These are phyloP conservation scores for Dasypolia templi DNA, from an alignment of 2,888 invertebrate species.

Conservation along the genomic window DNA sequence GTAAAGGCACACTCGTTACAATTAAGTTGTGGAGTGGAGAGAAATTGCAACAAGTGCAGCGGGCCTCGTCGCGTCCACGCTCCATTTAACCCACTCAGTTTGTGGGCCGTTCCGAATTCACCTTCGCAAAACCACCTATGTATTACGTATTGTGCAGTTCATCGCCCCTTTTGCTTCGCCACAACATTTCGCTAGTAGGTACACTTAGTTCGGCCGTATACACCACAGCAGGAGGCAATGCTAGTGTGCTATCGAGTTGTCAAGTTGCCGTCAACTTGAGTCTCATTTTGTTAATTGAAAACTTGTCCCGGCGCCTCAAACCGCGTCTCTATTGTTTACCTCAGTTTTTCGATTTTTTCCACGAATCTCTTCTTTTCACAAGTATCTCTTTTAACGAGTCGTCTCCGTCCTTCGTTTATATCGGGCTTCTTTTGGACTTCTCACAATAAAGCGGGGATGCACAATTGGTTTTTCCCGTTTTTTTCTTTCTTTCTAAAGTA, in stretches of 20 bases:
- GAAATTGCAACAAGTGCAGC: constrained; percentile 89
- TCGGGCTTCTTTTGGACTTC: constrained; percentile 75
- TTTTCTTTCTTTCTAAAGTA: constrained; percentile 67
- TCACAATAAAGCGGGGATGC: constrained; percentile 75
- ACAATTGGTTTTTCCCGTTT: constrained; percentile 76
- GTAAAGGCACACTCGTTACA: constrained; percentile 84
- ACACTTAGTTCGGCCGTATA: constrained; percentile 32
- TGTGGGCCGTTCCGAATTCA: constrained; percentile 76
- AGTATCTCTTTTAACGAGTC: constrained; percentile 79
- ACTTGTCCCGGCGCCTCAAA: constrained; percentile 75
- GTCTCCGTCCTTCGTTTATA: constrained; percentile 75
- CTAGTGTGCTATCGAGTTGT: constrained; percentile 64
- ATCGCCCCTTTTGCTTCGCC: constrained; percentile 58
- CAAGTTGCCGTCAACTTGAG: constrained; percentile 66
- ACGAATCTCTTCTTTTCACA: constrained; percentile 76
- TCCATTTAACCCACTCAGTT: constrained; percentile 87
- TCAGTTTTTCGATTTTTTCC: constrained; percentile 75
- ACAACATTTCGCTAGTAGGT: constrained; percentile 39
- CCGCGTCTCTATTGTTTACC: constrained; percentile 77
- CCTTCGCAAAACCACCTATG: constrained; percentile 76
- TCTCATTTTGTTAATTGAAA: constrained; percentile 78
- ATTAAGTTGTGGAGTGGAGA: constrained; percentile 85
- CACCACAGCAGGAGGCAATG: constrained; percentile 44
- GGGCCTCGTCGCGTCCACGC: constrained; percentile 82
- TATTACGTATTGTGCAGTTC: constrained; percentile 60